These are phyloP conservation scores for Apostichopus leukothele DNA, from an alignment of 53 echinoderm and acorn worm species.

Conservation along the genomic window DNA sequence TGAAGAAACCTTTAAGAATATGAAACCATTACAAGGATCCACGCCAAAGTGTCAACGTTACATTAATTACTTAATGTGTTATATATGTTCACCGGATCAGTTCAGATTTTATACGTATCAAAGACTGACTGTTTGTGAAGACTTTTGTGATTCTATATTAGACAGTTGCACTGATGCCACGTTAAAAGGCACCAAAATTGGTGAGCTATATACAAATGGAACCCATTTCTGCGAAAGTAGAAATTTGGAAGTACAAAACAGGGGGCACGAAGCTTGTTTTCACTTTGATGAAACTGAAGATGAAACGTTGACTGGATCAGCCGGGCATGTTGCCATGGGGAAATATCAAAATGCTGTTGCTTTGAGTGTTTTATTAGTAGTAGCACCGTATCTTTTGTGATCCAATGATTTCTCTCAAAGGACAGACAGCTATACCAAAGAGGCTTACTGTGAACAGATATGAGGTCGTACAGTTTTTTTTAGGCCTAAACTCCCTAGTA, in stretches of 20 bases:
- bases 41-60: conserved; percentile 73
- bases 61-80: conserved; percentile 96
- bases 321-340: neutral
- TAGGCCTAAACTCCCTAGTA: too few species aligned
- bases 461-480: too few species aligned
- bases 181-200: conserved; percentile 82
- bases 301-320: neutral
- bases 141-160: conserved; percentile 79
- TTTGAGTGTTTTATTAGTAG: too few species aligned
- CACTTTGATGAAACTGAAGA: conserved; percentile 23
- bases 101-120: conserved; percentile 76
- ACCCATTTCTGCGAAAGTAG: conserved; percentile 83
- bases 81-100: conserved; percentile 92
- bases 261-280: neutral
- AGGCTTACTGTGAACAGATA: too few species aligned
- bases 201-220: conserved; percentile 70
- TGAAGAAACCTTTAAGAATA: conserved; percentile 80
- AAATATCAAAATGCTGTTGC: neutral
- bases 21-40: conserved; percentile 87
- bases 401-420: too few species aligned
- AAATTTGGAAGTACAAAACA: conserved; percentile 60
- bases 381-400: too few species aligned
- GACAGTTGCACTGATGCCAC: conserved; percentile 74
- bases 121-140: conserved; percentile 78
- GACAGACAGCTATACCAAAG: too few species aligned